Evolutionary conservation across 2,888 invertebrate species (phyloP), one percentile per base, ranked within the genome.

Genomic region (Busseola fusca): DNA sequence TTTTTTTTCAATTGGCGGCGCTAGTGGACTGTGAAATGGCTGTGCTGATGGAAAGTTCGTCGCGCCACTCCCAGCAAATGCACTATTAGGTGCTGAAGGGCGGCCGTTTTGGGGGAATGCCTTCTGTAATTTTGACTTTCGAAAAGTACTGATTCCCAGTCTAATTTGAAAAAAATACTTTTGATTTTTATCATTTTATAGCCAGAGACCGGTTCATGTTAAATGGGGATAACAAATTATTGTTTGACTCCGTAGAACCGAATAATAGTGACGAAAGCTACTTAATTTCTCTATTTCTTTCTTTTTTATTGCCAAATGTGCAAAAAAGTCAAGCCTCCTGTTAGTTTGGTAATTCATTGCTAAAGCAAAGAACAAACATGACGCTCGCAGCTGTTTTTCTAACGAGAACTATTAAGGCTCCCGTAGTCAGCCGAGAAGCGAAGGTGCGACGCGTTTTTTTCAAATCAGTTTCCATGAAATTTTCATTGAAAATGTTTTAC

Each of bases 281-380:
- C 14, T 6, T 27, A 9, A n/a, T 30, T 60, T 14, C 14, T 21
- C 16, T 42, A 14, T 27, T 27, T 62, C 7, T 14, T 27, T 21
- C 1, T 12, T 25, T 63, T 25, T 18, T n/a, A 7, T 40, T 7
- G 12, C 12, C n/a, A 63, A 56, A 57, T 10, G 27, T 48, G 16
- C 6, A 21, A 16, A 7, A 30, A 65, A 54, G 6, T 52, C 10
- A 1, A n/a, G 4, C 34, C 14, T n/a, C 6, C 25, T 25, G 54
- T 40, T 10, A 50, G 25, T 63, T 63, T 54, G 14, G 18, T 76
- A 58, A 30, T 59, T 64, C 16, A 10, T 54, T 66, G 40, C 27
- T 52, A 18, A 25, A 37, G 10, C 7, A 64, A 48, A 25, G 1
- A 30, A 2, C 30, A 64, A 73, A 64, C 14, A 58, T 27, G 21